These are phyloP conservation scores for Xiphorhynchus elegans DNA, from an alignment of 2,113 vertebrate species.

Conservation along the genomic window DNA sequence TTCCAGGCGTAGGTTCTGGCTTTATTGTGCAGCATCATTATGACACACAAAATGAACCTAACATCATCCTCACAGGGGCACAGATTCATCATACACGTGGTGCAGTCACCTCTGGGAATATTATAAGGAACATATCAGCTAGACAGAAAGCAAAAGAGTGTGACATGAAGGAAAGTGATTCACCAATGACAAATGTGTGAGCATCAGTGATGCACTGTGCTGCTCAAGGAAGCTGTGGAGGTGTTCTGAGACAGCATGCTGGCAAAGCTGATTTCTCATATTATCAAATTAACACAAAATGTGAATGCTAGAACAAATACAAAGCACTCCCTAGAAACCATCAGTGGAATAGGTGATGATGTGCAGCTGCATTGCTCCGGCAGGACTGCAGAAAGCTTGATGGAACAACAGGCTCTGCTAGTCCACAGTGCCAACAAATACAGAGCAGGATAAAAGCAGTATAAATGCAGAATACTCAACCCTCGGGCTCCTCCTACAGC, in stretches of 20 bases:
- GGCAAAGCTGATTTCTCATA: neutral
- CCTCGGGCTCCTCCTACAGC: accelerated
- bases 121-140: neutral
- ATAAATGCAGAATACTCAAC: neutral
- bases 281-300: neutral
- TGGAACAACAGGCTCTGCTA: neutral
- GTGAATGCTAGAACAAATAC: neutral
- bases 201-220: neutral
- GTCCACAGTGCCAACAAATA: neutral
- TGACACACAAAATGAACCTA: neutral
- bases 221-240: neutral
- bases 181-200: neutral
- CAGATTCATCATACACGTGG: neutral
- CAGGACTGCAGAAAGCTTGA: neutral
- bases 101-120: neutral
- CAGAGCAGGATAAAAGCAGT: neutral
- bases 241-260: neutral
- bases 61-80: neutral
- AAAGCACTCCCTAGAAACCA: neutral
- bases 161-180: neutral
- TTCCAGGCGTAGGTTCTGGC: neutral
- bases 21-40: neutral
- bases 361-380: neutral
- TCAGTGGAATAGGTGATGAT: neutral
- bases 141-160: neutral